A percentile compares a stretch with the other conserved stretches of the same genome.
Evolutionary conservation across 1,140 invertebrate genomes (phyloP).

Genomic region (Drosophila lini): DNA sequence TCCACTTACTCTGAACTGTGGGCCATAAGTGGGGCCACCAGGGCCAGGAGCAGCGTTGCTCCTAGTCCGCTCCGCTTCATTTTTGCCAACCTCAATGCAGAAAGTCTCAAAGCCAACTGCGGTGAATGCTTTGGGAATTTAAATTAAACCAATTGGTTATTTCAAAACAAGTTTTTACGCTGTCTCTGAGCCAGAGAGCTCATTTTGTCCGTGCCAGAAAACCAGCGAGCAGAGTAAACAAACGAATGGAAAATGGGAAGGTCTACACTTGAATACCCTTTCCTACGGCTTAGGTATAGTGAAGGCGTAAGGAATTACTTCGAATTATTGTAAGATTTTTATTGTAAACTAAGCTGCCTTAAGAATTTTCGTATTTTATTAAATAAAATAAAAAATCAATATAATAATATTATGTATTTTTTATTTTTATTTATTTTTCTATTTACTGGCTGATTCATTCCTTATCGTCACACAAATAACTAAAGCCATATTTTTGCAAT

Average conservation of each 20-base stretch:
- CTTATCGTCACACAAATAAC: background rate
- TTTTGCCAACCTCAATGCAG: slow-evolving; percentile 38
- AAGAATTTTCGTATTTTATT: too few species aligned
- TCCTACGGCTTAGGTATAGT: too few species aligned
- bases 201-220: slow-evolving; percentile 27
- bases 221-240: slow-evolving; percentile 25
- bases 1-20: slow-evolving; percentile 50
- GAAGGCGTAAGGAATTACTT: background rate
- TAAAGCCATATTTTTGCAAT: background rate
- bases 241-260: slow-evolving; percentile 1
- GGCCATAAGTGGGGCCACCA: slow-evolving; percentile 26
- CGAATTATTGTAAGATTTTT: background rate
- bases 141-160: slow-evolving; percentile 43
- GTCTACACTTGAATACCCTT: slow-evolving; percentile 19
- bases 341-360: background rate
- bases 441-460: background rate
- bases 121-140: slow-evolving; percentile 34
- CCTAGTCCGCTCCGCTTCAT: slow-evolving; percentile 44
- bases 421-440: too few species aligned
- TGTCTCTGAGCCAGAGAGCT: slow-evolving; percentile 9
- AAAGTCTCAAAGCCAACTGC: slow-evolving; percentile 35
- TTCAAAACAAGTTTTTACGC: slow-evolving; percentile 50
- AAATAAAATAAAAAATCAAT: too few species aligned
- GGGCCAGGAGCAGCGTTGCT: slow-evolving; percentile 44
- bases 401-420: too few species aligned